These are phyloP conservation scores for Drosophila rubida DNA, from an alignment of 2,888 invertebrate species.

Conservation along the genomic window DNA sequence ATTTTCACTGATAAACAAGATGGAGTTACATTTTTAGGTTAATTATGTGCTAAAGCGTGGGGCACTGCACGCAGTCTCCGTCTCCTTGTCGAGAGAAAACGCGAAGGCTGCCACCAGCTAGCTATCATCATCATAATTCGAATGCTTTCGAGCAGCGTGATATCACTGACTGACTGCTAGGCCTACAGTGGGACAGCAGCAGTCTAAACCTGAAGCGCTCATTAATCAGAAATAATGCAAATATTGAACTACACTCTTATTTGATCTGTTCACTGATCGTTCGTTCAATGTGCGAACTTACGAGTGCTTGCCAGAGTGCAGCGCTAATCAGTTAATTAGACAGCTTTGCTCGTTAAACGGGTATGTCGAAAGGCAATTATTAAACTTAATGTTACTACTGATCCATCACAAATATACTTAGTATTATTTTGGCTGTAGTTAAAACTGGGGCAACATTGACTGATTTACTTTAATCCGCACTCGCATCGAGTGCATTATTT, in stretches of 20 bases:
- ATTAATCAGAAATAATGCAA: conserved; percentile 20
- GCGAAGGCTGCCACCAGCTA: conserved; percentile 36
- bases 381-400: no score
- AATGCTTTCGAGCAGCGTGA: conserved; percentile 29
- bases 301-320: background rate
- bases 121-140: conserved; percentile 2
- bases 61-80: conserved; percentile 29
- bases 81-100: conserved; percentile 46
- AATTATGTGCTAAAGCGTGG: conserved; percentile 83
- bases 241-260: conserved; percentile 15
- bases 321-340: background rate
- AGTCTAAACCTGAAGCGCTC: conserved; percentile 3
- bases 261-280: conserved; percentile 26
- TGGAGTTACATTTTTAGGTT: conserved; percentile 83
- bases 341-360: background rate
- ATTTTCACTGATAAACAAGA: conserved; percentile 81
- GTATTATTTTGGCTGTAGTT: no score
- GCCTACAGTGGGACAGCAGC: background rate
- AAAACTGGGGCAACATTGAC: background rate
- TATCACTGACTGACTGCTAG: conserved; percentile 32
- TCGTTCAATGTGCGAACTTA: conserved; percentile 18
- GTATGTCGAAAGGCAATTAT: background rate
- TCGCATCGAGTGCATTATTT: conserved; percentile 6
- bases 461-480: background rate
- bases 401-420: no score